Evolutionary conservation across 2,797 vertebrate species (phyloP).

Genomic region (Intellagama lesueurii): DNA sequence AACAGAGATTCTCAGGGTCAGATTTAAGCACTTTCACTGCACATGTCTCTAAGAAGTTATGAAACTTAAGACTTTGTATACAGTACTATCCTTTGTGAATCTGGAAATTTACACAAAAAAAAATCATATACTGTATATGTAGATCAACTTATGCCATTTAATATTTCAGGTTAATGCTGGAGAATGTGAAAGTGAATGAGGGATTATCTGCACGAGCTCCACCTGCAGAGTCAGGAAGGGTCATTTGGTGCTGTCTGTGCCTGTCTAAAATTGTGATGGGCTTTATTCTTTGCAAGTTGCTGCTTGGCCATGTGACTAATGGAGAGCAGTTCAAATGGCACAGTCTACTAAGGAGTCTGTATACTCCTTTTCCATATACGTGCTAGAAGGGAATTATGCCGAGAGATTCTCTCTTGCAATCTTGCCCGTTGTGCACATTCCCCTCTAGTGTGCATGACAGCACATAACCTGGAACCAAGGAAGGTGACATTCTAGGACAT

Average conservation of each 20-base stretch:
- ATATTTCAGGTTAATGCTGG: not conserved
- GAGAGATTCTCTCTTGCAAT: no score
- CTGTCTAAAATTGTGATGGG: not conserved
- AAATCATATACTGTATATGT: not conserved
- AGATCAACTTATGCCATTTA: not conserved
- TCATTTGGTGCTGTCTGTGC: not conserved
- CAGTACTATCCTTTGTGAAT: not conserved
- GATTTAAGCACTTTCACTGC: not conserved
- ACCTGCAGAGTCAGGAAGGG: not conserved
- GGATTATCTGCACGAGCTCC: not conserved
- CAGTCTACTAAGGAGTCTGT: not conserved
- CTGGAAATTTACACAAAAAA: not conserved
- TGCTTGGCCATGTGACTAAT: not conserved
- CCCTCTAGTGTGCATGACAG: no score
- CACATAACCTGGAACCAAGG: no score
- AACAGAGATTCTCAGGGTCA: slow-evolving; percentile 52
- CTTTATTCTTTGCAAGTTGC: not conserved
- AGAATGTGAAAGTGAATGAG: not conserved
- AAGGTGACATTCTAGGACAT: no score
- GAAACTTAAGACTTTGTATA: not conserved
- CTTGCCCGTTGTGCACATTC: no score
- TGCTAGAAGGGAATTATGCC: no score
- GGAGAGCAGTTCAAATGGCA: not conserved
- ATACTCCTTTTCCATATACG: no score
- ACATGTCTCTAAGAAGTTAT: slow-evolving; percentile 16